Evolutionary conservation across 2,888 invertebrate species (phyloP).

Genomic region (Epicampocera succincta): DNA sequence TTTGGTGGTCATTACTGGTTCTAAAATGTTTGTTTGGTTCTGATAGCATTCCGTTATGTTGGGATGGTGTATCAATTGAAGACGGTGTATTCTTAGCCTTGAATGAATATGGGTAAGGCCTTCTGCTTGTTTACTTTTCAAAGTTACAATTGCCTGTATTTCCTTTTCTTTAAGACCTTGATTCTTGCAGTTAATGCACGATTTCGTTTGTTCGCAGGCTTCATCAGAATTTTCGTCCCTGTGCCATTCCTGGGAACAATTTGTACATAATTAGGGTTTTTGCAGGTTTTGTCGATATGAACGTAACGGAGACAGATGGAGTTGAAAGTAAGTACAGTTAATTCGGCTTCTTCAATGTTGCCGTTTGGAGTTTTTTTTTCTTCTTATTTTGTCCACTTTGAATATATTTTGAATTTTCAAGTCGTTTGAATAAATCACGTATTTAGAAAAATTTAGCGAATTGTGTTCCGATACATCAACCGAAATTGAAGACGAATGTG

Average conservation of each 20-base stretch:
- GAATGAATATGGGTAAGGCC: too few species aligned
- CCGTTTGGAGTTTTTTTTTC: not conserved
- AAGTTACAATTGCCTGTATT: conserved; percentile 48
- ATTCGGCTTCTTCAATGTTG: conserved; percentile 1
- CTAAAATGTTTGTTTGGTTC: too few species aligned
- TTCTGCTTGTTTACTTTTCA: conserved; percentile 48
- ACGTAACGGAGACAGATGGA: conserved; percentile 1
- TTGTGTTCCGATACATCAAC: conserved; percentile 14
- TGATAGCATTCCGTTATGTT: too few species aligned
- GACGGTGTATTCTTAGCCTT: too few species aligned
- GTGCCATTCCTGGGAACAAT: conserved; percentile 27
- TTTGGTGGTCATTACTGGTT: too few species aligned
- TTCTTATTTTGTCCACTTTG: conserved; percentile 15
- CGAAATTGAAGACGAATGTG: conserved; percentile 14
- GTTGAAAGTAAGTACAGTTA: conserved; percentile 9
- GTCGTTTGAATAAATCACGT: conserved; percentile 41
- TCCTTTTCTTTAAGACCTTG: conserved; percentile 48
- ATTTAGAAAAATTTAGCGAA: not conserved
- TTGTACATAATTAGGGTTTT: conserved; percentile 10
- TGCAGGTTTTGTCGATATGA: not conserved
- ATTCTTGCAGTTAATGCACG: conserved; percentile 37
- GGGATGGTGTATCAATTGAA: too few species aligned
- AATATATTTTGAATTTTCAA: conserved; percentile 21
- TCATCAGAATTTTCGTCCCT: not conserved
- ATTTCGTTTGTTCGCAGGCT: conserved; percentile 26